phyloP scores from a whole-genome alignment of 30 jellyfish, hydroid and myxozoan genomes.

The Euphysa ruthae region DNA sequence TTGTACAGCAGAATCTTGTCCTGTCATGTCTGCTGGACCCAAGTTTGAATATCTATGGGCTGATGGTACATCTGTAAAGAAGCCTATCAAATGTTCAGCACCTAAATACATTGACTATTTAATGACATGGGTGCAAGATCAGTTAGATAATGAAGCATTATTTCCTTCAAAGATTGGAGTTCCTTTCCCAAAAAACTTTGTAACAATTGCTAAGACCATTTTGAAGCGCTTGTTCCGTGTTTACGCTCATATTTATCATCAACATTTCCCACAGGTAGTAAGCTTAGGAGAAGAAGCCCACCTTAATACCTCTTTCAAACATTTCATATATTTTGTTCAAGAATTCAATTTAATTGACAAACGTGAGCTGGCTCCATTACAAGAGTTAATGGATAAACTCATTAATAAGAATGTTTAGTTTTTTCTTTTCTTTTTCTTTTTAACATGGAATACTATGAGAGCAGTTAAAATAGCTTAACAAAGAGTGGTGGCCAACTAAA shows the following conservation, averaged over 20 bases:
- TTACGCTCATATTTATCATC: slow-evolving; percentile 95
- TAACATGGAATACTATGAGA: too few relatives aligned
- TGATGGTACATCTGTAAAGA: slow-evolving; percentile 94
- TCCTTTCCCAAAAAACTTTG: slow-evolving; percentile 97
- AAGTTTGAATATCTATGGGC: slow-evolving; percentile 98
- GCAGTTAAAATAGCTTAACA: too few relatives aligned
- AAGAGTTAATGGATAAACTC: slow-evolving; percentile 88
- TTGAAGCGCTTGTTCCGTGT: slow-evolving; percentile 92
- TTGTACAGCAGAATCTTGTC: slow-evolving; percentile 93
- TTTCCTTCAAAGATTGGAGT: slow-evolving; percentile 98
- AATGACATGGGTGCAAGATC: slow-evolving; percentile 99
- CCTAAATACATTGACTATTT: slow-evolving; percentile 90
- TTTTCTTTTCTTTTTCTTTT: too few relatives aligned
- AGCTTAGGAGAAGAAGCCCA: slow-evolving; percentile 96
- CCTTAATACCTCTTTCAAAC: slow-evolving; percentile 88
- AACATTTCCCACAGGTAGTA: slow-evolving; percentile 92
- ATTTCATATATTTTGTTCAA: slow-evolving; percentile 92
- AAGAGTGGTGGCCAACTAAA: too few relatives aligned
- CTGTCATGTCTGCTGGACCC: slow-evolving; percentile 99
- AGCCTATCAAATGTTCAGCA: slow-evolving; percentile 98
- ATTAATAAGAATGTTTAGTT: too few relatives aligned
- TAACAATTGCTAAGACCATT: slow-evolving; percentile 87
- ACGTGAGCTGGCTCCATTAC: slow-evolving; percentile 94
- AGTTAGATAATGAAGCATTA: slow-evolving; percentile 82
- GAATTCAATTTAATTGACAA: slow-evolving; percentile 88